Conservation (phyloP, 2,888 invertebrate species). For the Vesta saturnalis region DNA sequence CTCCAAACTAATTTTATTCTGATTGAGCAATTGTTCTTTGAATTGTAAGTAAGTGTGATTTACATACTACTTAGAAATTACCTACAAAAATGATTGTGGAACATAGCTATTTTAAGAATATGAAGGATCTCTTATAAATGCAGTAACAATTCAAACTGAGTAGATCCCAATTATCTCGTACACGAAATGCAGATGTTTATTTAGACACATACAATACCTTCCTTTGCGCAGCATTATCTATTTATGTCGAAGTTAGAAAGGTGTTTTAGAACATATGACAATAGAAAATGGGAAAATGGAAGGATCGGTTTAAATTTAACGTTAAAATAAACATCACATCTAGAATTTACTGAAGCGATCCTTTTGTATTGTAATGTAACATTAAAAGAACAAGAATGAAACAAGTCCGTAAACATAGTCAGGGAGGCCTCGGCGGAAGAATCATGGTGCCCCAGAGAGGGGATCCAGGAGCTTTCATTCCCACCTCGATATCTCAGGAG, state of each 20-base stretch:
- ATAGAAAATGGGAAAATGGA: constrained; percentile 17
- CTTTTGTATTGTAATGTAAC: constrained; percentile 61
- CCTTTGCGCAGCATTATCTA: background rate
- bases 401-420: constrained; percentile 60
- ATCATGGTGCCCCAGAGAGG: constrained; percentile 62
- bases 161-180: too few species aligned
- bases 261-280: constrained; percentile 4
- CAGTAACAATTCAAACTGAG: background rate
- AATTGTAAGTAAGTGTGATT: constrained; percentile 11
- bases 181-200: background rate
- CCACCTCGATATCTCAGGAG: constrained; percentile 58
- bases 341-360: constrained; percentile 55
- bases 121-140: too few species aligned
- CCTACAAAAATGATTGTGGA: too few species aligned
- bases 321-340: constrained; percentile 58
- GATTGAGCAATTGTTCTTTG: constrained; percentile 20
- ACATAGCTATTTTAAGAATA: too few species aligned
- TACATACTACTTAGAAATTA: background rate
- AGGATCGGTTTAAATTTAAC: constrained; percentile 47
- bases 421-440: constrained; percentile 59
- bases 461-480: constrained; percentile 57
- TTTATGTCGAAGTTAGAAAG: background rate
- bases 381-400: constrained; percentile 62
- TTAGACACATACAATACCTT: background rate
- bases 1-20: constrained; percentile 31